Evolutionary conservation across 2,113 vertebrate species (phyloP).

Genomic region (Arothron firmamentum): DNA sequence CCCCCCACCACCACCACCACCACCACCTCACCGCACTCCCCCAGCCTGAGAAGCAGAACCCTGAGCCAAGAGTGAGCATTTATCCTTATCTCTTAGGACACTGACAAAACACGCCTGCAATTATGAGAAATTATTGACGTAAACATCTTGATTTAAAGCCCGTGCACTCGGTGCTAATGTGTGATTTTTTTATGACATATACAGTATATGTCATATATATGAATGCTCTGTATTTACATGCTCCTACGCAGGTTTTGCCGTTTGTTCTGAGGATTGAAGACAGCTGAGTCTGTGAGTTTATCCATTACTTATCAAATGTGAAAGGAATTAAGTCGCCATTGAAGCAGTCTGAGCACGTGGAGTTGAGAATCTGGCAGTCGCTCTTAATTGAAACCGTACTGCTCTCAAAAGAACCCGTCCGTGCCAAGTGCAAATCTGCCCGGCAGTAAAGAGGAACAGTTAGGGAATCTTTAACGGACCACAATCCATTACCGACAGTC

Average conservation of each 20-base stretch:
- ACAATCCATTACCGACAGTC: slow-evolving; percentile 64
- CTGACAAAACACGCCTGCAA: slow-evolving; percentile 63
- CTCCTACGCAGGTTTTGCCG: too few relatives aligned
- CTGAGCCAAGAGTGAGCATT: slow-evolving; percentile 54
- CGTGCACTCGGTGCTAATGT: slow-evolving; percentile 14
- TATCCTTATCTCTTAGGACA: slow-evolving; percentile 41
- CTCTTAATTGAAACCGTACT: slow-evolving; percentile 68
- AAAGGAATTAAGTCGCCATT: slow-evolving; percentile 51
- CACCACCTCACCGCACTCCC: background rate
- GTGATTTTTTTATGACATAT: slow-evolving; percentile 1
- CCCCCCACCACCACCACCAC: slow-evolving; percentile 43
- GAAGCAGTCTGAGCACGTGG: slow-evolving; percentile 35
- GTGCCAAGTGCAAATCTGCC: slow-evolving; percentile 62
- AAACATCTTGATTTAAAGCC: slow-evolving; percentile 58
- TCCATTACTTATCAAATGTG: slow-evolving; percentile 45
- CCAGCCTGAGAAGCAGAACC: slow-evolving; percentile 53
- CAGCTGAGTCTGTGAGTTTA: slow-evolving; percentile 7
- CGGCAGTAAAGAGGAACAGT: slow-evolving; percentile 60
- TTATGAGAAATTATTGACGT: slow-evolving; percentile 67
- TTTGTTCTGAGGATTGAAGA: too few relatives aligned
- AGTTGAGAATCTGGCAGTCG: slow-evolving; percentile 36
- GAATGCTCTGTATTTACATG: slow-evolving; percentile 18
- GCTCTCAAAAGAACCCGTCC: slow-evolving; percentile 43
- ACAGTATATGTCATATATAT: too few relatives aligned
- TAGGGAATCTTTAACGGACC: slow-evolving; percentile 62